phyloP scores from a whole-genome alignment of 2,113 vertebrate genomes.

The Pipa parva region DNA sequence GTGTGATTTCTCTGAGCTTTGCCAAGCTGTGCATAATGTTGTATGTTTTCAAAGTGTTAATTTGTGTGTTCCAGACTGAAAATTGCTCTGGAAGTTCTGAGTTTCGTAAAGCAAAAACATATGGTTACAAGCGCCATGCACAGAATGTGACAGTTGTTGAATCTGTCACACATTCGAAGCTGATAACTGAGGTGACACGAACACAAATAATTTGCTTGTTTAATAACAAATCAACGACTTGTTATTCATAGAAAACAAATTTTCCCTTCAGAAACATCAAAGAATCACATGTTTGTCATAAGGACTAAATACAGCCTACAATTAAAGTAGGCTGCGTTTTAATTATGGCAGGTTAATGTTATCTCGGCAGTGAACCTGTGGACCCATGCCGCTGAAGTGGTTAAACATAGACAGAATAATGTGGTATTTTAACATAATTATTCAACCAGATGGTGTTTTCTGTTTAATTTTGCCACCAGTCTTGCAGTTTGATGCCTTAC shows the following conservation, averaged over 20 bases:
- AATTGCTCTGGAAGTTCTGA: slow-evolving; percentile 77
- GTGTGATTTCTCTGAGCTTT: slow-evolving; percentile 71
- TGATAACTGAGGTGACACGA: slow-evolving; percentile 75
- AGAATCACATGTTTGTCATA: slow-evolving; percentile 63
- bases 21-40: slow-evolving; percentile 71
- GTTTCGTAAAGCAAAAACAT: slow-evolving; percentile 84
- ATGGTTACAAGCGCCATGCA: slow-evolving; percentile 76
- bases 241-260: slow-evolving; percentile 70
- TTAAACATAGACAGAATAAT: slow-evolving; percentile 72
- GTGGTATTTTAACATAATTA: slow-evolving; percentile 77
- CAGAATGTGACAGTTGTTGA: slow-evolving; percentile 81
- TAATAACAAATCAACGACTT: slow-evolving; percentile 73
- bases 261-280: slow-evolving; percentile 66
- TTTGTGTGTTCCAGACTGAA: slow-evolving; percentile 78
- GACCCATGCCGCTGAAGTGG: slow-evolving; percentile 36
- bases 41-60: slow-evolving; percentile 76
- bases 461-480: slow-evolving; percentile 79
- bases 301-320: slow-evolving; percentile 70
- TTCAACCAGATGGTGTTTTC: slow-evolving; percentile 83
- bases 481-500: slow-evolving; percentile 80
- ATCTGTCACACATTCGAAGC: slow-evolving; percentile 77
- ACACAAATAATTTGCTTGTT: slow-evolving; percentile 80
- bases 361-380: not conserved
- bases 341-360: not conserved
- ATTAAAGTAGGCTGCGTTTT: slow-evolving; percentile 53